Evolutionary conservation across 2,113 vertebrate genomes (phyloP), one percentile per base, ranked within the genome.

Genomic region (Herpetotheres cachinnans): DNA sequence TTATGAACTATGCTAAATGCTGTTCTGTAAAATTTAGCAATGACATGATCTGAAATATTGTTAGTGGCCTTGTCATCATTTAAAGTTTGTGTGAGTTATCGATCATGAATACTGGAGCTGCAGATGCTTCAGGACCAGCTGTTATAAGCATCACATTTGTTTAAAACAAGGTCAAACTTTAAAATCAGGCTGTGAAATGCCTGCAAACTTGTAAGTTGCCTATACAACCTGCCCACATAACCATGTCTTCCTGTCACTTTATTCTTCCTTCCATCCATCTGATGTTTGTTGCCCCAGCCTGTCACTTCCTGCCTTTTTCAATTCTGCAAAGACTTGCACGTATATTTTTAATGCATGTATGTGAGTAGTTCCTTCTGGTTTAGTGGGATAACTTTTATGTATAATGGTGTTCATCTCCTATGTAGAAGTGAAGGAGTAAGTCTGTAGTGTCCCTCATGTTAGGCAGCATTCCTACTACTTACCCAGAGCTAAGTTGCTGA

Each of bases 221-320:
- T 42, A 54, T 49, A 36, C 61, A 85, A 12, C 58, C 72, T 95
- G 70, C 70, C 65, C 58, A 56, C 19, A 1, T 92, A 95, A 76
- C 52, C 20, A 5, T 69, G 54, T 72, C 72, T 92, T 95, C 47
- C 89, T 87, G 76, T 76, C 52, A 66, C n/a, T 66, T 81, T 61
- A 84, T 92, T 87, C 65, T 89, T 82, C 52, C 62, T 92, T 92
- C 66, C 58, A 76, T 74, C 36, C 46, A 80, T 90, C 46, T 90
- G 61, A 11, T 92, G 49, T 78, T 38, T 89, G 34, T 76, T 96
- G 93, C 65, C 89, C 70, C 29, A 93, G 11, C 86, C 73, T 87
- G 95, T 97, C 93, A 77, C 78, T 95, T 96, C 91, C 66, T 94
- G 89, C 94, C 86, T 93, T 65, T 88, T 89, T 92, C 66, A 82